These are phyloP conservation scores for Drosophila rellima DNA, from an alignment of 2,888 invertebrate species.

Conservation along the genomic window DNA sequence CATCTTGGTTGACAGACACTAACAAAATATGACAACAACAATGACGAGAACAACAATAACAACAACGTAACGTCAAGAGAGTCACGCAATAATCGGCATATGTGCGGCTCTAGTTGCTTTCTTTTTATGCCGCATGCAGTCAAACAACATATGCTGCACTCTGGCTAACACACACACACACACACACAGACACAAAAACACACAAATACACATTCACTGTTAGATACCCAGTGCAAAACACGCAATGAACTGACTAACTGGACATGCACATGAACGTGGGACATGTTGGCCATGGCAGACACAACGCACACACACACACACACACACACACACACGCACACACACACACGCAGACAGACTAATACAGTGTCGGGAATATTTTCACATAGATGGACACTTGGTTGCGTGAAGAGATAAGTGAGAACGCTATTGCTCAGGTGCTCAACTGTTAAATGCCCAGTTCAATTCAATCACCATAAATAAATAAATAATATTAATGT, in stretches of 20 bases:
- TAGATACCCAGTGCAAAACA: conserved; percentile 51
- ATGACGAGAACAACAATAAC: conserved; percentile 27
- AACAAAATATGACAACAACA: conserved; percentile 56
- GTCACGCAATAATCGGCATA: conserved; percentile 58
- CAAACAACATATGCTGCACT: conserved; percentile 74
- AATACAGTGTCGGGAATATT: conserved; percentile 31
- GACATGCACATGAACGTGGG: conserved; percentile 46
- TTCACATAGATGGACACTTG: conserved; percentile 47
- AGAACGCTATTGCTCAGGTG: neutral
- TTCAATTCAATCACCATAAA: neutral
- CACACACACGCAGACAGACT: conserved; percentile 17
- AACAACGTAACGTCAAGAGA: conserved; percentile 30
- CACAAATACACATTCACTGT: conserved; percentile 1
- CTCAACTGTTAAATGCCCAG: neutral
- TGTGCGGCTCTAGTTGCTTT: conserved; percentile 48
- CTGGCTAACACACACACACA: conserved; percentile 18
- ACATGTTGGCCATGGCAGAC: conserved; percentile 37
- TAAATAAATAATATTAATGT: neutral
- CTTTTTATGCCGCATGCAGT: conserved; percentile 73
- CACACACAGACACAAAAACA: conserved; percentile 13
- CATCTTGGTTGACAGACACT: conserved; percentile 52
- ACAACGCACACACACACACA: conserved; percentile 24
- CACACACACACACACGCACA: conserved; percentile 8
- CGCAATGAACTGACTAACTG: conserved; percentile 65
- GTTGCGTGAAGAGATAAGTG: conserved; percentile 16